Evolutionary conservation across 2,113 vertebrate genomes (phyloP).

Genomic region (Pholis gunnellus): DNA sequence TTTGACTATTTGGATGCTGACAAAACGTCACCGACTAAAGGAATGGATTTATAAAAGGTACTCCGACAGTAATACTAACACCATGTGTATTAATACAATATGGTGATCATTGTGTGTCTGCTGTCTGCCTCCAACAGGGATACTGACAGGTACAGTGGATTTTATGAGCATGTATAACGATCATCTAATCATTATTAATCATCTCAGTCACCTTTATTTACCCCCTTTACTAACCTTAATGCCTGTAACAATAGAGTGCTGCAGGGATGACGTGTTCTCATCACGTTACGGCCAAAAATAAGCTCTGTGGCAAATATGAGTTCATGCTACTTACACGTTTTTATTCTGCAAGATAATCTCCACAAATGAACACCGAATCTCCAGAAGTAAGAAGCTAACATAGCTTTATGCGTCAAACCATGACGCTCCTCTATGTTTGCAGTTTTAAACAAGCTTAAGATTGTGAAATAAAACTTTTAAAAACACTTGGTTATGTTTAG

Average conservation of each 20-base stretch:
- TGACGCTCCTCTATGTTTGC: too few species aligned
- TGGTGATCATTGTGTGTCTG: slow-evolving; percentile 46
- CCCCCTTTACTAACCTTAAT: slow-evolving; percentile 41
- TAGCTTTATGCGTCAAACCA: too few species aligned
- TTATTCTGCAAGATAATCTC: too few species aligned
- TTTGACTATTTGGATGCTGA: neutral
- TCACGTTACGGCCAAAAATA: neutral
- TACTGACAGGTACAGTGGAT: slow-evolving; percentile 66
- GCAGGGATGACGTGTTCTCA: neutral
- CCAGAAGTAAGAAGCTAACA: neutral
- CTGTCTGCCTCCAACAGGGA: slow-evolving; percentile 69
- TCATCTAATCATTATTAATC: slow-evolving; percentile 41
- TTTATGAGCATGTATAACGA: slow-evolving; percentile 30
- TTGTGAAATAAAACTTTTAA: too few species aligned
- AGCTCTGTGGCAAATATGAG: neutral
- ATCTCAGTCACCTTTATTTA: slow-evolving; percentile 9
- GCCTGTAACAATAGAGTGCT: neutral
- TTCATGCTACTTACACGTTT: too few species aligned
- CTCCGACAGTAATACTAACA: neutral
- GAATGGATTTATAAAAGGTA: neutral
- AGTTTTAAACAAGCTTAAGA: too few species aligned
- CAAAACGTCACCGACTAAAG: neutral
- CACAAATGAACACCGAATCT: neutral
- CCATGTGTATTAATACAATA: slow-evolving; percentile 1
- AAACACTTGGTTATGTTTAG: too few species aligned